Percentiles rank a stretch among this genome's conserved stretches.
These are phyloP conservation scores for Pogonophryne albipinna DNA, from an alignment of 2,797 vertebrate genomes.

Conservation along the genomic window DNA sequence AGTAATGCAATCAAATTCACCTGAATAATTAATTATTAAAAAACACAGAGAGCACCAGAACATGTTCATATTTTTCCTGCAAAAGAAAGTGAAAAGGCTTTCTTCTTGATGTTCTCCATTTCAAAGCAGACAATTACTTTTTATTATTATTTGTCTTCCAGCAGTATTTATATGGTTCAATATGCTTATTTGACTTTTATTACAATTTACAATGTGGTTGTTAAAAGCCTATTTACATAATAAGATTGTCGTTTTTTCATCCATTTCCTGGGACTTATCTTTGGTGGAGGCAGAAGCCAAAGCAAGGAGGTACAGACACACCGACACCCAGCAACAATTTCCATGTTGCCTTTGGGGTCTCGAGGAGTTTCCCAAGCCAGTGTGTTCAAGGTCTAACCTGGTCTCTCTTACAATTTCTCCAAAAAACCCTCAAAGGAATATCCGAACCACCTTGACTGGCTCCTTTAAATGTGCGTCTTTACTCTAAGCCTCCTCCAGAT, in stretches of 20 bases:
- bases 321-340: background rate
- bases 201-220: background rate
- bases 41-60: no score
- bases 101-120: no score
- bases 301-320: background rate
- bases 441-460: background rate
- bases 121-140: no score
- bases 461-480: background rate
- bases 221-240: background rate
- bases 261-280: background rate
- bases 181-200: background rate
- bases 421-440: no score
- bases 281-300: no score
- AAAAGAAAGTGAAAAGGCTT: no score
- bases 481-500: background rate
- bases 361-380: background rate
- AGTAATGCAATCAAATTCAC: no score
- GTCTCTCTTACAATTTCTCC: no score
- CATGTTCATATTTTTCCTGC: no score
- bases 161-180: background rate
- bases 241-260: background rate
- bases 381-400: no score
- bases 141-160: no score
- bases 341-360: background rate
- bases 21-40: no score